A percentile compares a stretch with the other conserved stretches of the same genome.
phyloP scores from a whole-genome alignment of 2,113 vertebrate species.

The Spermophilus dauricus region DNA sequence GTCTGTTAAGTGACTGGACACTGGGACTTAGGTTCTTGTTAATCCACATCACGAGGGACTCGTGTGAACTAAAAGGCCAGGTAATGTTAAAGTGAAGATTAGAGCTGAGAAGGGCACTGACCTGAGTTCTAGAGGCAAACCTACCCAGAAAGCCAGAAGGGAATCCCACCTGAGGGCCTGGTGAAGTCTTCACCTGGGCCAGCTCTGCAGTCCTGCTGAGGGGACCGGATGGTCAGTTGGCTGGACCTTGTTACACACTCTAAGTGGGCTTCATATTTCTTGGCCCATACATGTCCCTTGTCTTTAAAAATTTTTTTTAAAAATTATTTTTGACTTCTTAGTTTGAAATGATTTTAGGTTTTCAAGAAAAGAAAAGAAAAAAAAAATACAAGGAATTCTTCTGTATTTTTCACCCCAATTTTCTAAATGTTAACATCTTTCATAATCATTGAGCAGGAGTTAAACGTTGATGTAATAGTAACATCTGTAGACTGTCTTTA shows the following conservation, averaged over 20 bases:
- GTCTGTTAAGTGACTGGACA: not conserved
- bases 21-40: not conserved
- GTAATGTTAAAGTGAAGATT: not conserved
- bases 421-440: slow-evolving; percentile 41
- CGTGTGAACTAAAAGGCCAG: not conserved
- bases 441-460: not conserved
- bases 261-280: not conserved
- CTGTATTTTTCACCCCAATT: slow-evolving; percentile 1
- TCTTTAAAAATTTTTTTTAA: not conserved
- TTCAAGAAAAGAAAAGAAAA: not conserved
- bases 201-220: not conserved
- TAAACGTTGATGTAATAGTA: not conserved
- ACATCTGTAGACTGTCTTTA: not conserved
- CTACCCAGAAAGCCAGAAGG: not conserved
- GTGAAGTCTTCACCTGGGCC: not conserved
- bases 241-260: not conserved
- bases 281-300: not conserved
- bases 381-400: not conserved
- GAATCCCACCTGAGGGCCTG: not conserved
- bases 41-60: not conserved
- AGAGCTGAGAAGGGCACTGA: not conserved
- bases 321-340: not conserved
- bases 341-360: slow-evolving; percentile 59
- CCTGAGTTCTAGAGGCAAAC: not conserved
- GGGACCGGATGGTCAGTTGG: accelerated